Base-by-base conservation (phyloP, 2,888 invertebrate species). In the Rhagophthalmus giganteus region DNA sequence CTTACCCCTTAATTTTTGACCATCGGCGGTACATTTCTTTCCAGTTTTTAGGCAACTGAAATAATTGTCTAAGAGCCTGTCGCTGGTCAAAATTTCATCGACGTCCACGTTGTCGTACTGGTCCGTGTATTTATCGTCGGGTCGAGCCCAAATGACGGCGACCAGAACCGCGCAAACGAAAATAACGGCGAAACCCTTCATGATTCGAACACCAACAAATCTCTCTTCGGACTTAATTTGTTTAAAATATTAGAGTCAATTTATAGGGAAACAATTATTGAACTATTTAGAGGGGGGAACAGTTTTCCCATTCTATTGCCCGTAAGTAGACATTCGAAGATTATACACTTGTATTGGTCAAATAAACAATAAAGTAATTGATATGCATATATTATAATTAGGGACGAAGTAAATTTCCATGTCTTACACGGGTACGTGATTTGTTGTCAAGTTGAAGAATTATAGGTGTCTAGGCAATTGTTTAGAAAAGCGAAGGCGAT, bases 21-120 rank as follows among this genome's bases (percentile, higher is more conserved):
- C 88, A 64, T 88, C 88, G 2, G 86, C 77, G 2, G 82, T 85
- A 70, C 88, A 88, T 40, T 79, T 81, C 7, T 84, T 84, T 54
- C 74, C 76, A 0, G 81, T 82, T 61, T 87, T 68, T 16, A 88
- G 62, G 62, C 89, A 71, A 28, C 65, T 62, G 25, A 67, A 55
- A 41, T 70, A 70, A 50, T 64, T 67, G 28, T 61, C 61, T 4
- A 88, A 71, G 8, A 88, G 74, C 13, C 87, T 78, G 11, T 83
- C 81, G 70, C 83, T 88, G 2, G 63, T 69, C 9, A 88, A 70
- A 52, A 88, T 82, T 65, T 85, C 82, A 37, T 87, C 80, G 44
- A 88, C 35, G 68, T 89, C 78, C 42, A 88, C 74, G 66, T 85
- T 83, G 69, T 88, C 88, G 64, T 82, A 88, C 62, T 83, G 86